Base-by-base conservation (phyloP, 2,113 vertebrate species). In the Sprattus sprattus region DNA sequence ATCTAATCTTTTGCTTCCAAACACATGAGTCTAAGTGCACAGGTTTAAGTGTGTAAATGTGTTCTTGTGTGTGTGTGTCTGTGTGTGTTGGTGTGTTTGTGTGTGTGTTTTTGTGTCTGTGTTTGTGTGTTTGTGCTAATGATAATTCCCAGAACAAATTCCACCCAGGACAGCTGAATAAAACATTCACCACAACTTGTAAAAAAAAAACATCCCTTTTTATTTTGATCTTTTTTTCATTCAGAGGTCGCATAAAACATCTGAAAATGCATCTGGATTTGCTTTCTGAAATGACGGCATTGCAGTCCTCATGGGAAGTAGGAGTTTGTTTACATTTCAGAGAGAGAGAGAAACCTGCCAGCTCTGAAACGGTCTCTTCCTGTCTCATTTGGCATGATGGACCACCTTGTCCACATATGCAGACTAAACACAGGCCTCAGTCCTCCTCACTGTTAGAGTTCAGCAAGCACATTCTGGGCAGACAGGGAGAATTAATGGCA, bases 381-480 rank as follows among this genome's bases (percentile, higher is more conserved):
- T 64, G 52, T 32, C 44, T 81, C 75, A 28, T 90, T 13, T 78
- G 22, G 71, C 1, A 15, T 81, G 81, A 50, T 32, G 11, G 32
- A 78, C 11, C 85, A 84, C 89, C 83, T 78, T 86, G 54, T 75
- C 83, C 85, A 86, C 81, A 81, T 84, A 88, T 85, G 86, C 81
- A 92, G 89, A 92, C 87, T 86, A 89, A 90, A 88, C 85, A 80
- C 39, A 18, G 84, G 20, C 67, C 83, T 54, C 52, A 39, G 6
- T 71, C 18, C 52, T 13, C 4, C 54, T 7, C 28, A 84, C 85
- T 92, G 86, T 90, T 88, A 84, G 25, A 88, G 28, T 87, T 81
- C 82, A 88, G 86, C 88, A 88, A 90, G 49, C 18, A 11, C 64
- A n/a, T 13, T 60, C 45, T 81, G 54, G 45, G 49, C 64, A 67